A percentile compares a stretch with the other conserved stretches of the same genome.
Conservation (phyloP, 2,113 vertebrate genomes). For the Tor tambroides region DNA sequence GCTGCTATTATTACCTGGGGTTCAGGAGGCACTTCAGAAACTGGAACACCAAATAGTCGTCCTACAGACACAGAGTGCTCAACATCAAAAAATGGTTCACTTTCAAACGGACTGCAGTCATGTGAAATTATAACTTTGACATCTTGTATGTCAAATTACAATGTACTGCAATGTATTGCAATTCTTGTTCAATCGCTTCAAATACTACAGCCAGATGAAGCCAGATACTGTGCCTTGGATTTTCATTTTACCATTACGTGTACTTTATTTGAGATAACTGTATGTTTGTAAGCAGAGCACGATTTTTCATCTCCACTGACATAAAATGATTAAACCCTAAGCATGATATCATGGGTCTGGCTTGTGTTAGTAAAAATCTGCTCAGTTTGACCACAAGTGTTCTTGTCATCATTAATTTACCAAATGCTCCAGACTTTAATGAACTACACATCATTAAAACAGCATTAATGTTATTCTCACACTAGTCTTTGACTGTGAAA, state of each 20-base stretch:
- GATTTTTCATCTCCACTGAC: neutral
- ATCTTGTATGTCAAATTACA: too few species aligned
- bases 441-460: constrained; percentile 12
- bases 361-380: neutral
- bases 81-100: neutral
- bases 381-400: neutral
- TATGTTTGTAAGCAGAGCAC: neutral
- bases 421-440: constrained; percentile 5
- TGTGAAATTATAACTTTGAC: neutral
- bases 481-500: neutral
- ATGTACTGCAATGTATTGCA: neutral
- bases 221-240: neutral
- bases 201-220: neutral
- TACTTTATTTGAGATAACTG: neutral
- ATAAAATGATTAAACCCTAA: neutral
- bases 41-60: constrained; percentile 83
- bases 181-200: neutral
- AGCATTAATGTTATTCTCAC: neutral
- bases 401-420: neutral
- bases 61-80: constrained; percentile 69
- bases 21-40: constrained; percentile 89
- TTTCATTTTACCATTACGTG: neutral
- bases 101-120: neutral
- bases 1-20: constrained; percentile 78
- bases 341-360: neutral